Percentiles rank a stretch among this genome's conserved stretches.
These are phyloP conservation scores for Hemichromis elongatus DNA, from an alignment of 2,113 vertebrate genomes.

Conservation along the genomic window DNA sequence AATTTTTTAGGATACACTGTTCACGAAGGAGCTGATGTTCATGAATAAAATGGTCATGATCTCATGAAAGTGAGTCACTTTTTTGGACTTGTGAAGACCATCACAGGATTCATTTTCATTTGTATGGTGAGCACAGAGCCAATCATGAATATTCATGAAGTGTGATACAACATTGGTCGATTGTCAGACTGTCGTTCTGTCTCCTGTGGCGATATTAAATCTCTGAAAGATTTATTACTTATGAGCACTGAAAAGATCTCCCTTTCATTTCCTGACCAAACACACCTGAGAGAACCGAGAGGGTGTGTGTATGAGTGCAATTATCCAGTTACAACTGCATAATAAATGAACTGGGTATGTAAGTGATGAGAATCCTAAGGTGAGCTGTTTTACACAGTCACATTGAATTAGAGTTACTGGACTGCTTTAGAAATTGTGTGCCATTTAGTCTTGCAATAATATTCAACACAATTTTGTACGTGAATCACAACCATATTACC, in stretches of 20 bases:
- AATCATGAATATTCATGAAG: conserved; percentile 68
- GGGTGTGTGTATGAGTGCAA: neutral
- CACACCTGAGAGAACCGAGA: conserved; percentile 42
- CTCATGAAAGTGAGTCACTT: neutral
- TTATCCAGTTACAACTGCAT: conserved; percentile 21
- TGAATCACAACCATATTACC: neutral
- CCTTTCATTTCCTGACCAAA: conserved; percentile 67
- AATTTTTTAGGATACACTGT: conserved; percentile 50
- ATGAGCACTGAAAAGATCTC: conserved; percentile 35
- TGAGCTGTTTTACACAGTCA: neutral
- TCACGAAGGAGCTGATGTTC: conserved; percentile 6
- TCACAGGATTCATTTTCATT: conserved; percentile 32
- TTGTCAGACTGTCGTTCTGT: conserved; percentile 65
- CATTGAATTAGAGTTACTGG: neutral
- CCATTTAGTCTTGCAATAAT: neutral
- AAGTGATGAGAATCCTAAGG: neutral
- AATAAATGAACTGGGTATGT: neutral
- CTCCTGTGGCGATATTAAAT: conserved; percentile 72
- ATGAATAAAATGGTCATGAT: neutral
- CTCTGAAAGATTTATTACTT: conserved; percentile 70
- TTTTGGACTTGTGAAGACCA: neutral
- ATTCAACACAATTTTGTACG: neutral
- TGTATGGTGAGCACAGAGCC: conserved; percentile 31
- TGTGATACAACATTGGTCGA: conserved; percentile 63
- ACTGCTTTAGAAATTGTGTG: neutral